phyloP scores from a whole-genome alignment of 2,888 invertebrate species.

The Polyommatus iphigenia region DNA sequence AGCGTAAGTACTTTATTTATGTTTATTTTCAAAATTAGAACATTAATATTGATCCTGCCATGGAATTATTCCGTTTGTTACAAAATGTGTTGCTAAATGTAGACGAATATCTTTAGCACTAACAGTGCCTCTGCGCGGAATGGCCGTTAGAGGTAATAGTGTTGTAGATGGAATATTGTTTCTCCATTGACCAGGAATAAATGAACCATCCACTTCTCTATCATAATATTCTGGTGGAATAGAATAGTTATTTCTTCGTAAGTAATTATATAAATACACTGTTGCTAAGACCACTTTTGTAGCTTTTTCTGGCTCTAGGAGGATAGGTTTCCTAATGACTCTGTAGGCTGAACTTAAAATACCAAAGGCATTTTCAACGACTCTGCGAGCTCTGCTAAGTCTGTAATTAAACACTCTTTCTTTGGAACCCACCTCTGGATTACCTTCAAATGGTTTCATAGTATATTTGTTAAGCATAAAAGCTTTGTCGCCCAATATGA shows the following conservation, averaged over 20 bases:
- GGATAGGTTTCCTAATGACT: conserved; percentile 38
- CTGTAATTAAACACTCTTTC: conserved; percentile 31
- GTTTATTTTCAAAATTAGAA: conserved; percentile 22
- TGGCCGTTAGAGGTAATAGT: conserved; percentile 38
- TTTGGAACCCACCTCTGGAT: conserved; percentile 24
- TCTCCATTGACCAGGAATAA: conserved; percentile 43
- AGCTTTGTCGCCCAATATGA: conserved; percentile 24
- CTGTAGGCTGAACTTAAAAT: conserved; percentile 39
- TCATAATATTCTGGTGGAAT: conserved; percentile 29
- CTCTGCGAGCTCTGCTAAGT: conserved; percentile 28
- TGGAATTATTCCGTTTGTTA: conserved; percentile 41
- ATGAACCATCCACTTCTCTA: conserved; percentile 27
- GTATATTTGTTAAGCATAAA: conserved; percentile 25
- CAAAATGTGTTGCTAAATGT: conserved; percentile 43
- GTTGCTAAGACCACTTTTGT: conserved; percentile 35
- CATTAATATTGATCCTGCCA: conserved; percentile 41
- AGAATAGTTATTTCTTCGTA: conserved; percentile 28
- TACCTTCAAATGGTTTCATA: conserved; percentile 27
- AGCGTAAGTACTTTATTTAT: conserved; percentile 27
- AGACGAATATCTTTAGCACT: conserved; percentile 42
- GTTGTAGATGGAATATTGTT: conserved; percentile 38
- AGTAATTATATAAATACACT: conserved; percentile 30
- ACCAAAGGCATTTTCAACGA: conserved; percentile 38
- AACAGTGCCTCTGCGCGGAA: conserved; percentile 40
- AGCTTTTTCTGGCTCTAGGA: conserved; percentile 33